Evolutionary conservation across 2,113 vertebrate species (phyloP).

Genomic region (Oreochromis niloticus): DNA sequence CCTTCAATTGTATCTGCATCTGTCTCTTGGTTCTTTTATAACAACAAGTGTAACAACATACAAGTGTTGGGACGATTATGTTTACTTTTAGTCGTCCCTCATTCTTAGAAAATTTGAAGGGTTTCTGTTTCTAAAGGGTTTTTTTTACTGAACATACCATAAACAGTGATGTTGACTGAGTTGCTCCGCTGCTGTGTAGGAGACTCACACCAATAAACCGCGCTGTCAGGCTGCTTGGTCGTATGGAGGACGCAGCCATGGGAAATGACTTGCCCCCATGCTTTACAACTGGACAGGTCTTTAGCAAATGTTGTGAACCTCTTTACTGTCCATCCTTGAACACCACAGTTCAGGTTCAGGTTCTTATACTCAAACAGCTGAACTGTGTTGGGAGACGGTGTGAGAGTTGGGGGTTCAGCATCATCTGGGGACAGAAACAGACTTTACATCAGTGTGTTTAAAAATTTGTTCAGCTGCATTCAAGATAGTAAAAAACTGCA

Average conservation of each 20-base stretch:
- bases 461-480: not conserved
- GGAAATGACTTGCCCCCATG: rapidly evolving
- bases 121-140: rapidly evolving
- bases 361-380: not conserved
- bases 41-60: not conserved
- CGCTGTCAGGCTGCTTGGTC: not conserved
- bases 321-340: not conserved
- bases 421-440: not conserved
- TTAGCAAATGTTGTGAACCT: not conserved
- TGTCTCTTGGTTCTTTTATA: not conserved
- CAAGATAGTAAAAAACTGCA: not conserved
- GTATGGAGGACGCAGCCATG: rapidly evolving
- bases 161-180: not conserved
- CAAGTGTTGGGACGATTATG: rapidly evolving
- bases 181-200: not conserved
- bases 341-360: not conserved
- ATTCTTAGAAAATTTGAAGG: rapidly evolving
- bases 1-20: not conserved
- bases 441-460: not conserved
- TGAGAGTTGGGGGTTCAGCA: not conserved
- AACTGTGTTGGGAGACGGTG: not conserved
- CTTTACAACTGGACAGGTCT: not conserved
- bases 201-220: conserved; percentile 24
- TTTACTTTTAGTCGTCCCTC: not conserved
- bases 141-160: not conserved